Percentiles rank a stretch among this genome's conserved stretches.
Evolutionary conservation across 1,140 invertebrate species (phyloP).

Genomic region (Psilanteris sp.): DNA sequence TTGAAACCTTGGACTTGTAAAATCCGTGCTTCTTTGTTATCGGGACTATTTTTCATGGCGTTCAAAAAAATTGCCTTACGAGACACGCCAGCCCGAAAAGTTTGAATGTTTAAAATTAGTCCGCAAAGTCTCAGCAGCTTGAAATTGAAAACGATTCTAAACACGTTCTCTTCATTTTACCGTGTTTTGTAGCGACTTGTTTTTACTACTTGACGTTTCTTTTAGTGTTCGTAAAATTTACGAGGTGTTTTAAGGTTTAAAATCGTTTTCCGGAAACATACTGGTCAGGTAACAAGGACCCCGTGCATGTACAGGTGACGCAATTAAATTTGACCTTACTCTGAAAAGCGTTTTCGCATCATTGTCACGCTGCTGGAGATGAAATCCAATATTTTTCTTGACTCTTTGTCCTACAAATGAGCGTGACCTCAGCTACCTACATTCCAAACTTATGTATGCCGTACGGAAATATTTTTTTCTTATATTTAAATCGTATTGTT

Average conservation of each 20-base stretch:
- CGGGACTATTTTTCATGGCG: conserved; percentile 24
- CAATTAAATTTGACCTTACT: conserved; percentile 75
- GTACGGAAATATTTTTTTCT: too few relatives aligned
- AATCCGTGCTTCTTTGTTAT: conserved; percentile 9
- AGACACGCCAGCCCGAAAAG: conserved; percentile 17
- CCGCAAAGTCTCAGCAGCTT: conserved; percentile 32
- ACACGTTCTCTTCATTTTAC: conserved; percentile 65
- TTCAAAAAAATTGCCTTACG: conserved; percentile 10
- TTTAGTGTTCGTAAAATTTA: conserved; percentile 72
- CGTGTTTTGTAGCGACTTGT: conserved; percentile 64
- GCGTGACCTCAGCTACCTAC: conserved; percentile 50
- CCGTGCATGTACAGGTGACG: conserved; percentile 73
- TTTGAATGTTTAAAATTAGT: conserved; percentile 52
- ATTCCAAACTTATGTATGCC: conserved; percentile 19
- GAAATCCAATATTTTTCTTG: conserved; percentile 58
- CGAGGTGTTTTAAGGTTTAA: conserved; percentile 66
- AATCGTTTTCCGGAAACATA: conserved; percentile 66
- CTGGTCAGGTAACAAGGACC: conserved; percentile 58
- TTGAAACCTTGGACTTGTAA: neutral
- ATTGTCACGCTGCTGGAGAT: conserved; percentile 50
- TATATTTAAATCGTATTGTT: too few relatives aligned
- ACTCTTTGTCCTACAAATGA: conserved; percentile 50
- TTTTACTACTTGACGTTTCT: conserved; percentile 67
- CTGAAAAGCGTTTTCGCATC: conserved; percentile 71
- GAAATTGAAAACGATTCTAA: conserved; percentile 57